Evolutionary conservation across 2,113 vertebrate species (phyloP).

Genomic region (Poicephalus gulielmi): DNA sequence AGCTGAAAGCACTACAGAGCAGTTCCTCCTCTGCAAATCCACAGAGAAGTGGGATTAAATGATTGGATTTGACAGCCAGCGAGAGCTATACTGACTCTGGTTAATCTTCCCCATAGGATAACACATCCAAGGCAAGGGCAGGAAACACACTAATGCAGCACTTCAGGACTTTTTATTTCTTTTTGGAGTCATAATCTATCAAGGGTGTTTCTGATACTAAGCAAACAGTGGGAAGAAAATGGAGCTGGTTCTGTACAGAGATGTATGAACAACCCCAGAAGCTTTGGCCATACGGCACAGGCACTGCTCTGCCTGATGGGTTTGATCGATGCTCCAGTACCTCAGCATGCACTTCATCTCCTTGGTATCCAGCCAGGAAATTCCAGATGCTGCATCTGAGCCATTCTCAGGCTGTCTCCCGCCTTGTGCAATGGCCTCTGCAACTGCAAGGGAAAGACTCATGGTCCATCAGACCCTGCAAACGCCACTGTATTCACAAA

Average conservation of each 20-base stretch:
- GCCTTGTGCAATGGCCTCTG: background rate
- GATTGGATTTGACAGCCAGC: conserved; percentile 6
- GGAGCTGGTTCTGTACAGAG: background rate
- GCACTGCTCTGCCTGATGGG: background rate
- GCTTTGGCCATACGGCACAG: background rate
- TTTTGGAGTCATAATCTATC: background rate
- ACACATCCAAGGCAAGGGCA: background rate
- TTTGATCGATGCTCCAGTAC: background rate
- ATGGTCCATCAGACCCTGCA: background rate
- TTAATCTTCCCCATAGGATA: conserved; percentile 32
- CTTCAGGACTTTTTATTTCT: background rate
- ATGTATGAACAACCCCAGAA: background rate
- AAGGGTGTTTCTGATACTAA: background rate
- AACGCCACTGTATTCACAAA: background rate
- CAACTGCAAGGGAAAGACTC: background rate
- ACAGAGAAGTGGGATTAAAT: conserved; percentile 53
- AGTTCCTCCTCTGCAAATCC: conserved; percentile 32
- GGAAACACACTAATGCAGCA: background rate
- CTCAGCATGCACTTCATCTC: background rate
- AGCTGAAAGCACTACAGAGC: conserved; percentile 7
- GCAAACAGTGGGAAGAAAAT: background rate
- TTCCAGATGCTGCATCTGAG: background rate
- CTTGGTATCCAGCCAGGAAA: background rate
- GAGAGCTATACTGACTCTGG: background rate
- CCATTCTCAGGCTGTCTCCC: background rate